These are phyloP conservation scores for Rhopalosiphum padi DNA, from an alignment of 1,140 invertebrate species.

Conservation along the genomic window DNA sequence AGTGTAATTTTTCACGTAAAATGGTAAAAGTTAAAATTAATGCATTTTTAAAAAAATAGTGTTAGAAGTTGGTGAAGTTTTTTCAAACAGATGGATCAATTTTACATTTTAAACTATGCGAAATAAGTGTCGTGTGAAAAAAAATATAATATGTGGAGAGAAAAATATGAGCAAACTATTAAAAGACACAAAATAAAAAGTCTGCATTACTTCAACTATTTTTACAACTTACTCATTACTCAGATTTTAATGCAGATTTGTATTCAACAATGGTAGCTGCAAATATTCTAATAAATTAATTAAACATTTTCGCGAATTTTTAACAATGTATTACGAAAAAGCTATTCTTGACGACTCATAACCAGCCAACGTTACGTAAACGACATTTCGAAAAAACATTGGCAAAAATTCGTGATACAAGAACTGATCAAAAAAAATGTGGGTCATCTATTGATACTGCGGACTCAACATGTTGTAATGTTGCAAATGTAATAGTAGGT, in stretches of 20 bases:
- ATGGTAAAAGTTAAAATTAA: not conserved
- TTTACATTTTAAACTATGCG: not conserved
- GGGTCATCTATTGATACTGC: too few relatives aligned
- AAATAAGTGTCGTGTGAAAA: not conserved
- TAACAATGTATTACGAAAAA: too few relatives aligned
- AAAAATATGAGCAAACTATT: not conserved
- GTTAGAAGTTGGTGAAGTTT: not conserved
- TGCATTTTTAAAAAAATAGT: not conserved
- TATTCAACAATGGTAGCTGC: too few relatives aligned
- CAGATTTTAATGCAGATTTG: not conserved
- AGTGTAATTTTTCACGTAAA: not conserved
- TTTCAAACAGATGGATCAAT: not conserved
- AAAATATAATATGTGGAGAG: not conserved
- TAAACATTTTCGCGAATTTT: too few relatives aligned
- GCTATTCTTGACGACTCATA: too few relatives aligned
- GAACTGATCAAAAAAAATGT: too few relatives aligned
- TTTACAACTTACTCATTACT: not conserved
- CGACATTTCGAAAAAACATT: too few relatives aligned
- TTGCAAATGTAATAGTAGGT: too few relatives aligned
- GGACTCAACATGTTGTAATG: too few relatives aligned
- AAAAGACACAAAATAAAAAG: not conserved
- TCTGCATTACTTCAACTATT: conserved; percentile 14
- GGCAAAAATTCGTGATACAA: too few relatives aligned
- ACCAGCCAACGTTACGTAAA: too few relatives aligned
- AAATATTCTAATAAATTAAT: too few relatives aligned